Conservation (phyloP, 2,888 invertebrate genomes). For the Brenthis ino region DNA sequence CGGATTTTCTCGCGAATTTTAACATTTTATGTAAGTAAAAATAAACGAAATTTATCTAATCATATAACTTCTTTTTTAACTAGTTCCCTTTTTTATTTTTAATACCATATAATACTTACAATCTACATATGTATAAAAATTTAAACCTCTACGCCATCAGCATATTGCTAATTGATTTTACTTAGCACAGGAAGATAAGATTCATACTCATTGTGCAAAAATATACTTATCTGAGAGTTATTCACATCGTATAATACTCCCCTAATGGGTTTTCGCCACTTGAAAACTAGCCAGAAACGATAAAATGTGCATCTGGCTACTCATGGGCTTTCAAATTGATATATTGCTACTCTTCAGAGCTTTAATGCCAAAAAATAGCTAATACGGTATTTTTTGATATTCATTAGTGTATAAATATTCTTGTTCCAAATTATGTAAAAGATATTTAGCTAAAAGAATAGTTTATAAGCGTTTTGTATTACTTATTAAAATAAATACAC, state of each 20-base stretch:
- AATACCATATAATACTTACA: neutral
- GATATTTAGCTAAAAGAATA: too few relatives aligned
- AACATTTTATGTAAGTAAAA: too few relatives aligned
- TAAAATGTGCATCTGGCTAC: slow-evolving; percentile 76
- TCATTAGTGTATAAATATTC: neutral
- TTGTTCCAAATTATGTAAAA: too few relatives aligned
- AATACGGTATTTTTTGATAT: neutral
- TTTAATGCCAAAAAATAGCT: slow-evolving; percentile 64
- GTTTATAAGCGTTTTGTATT: too few relatives aligned
- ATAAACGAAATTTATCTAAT: too few relatives aligned
- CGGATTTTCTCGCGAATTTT: too few relatives aligned
- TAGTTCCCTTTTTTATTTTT: too few relatives aligned
- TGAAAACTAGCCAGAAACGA: slow-evolving; percentile 79
- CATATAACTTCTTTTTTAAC: too few relatives aligned
- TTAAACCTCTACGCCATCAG: neutral
- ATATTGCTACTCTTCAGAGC: slow-evolving; percentile 70
- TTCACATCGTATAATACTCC: slow-evolving; percentile 66
- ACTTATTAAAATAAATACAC: too few relatives aligned
- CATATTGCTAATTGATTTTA: slow-evolving; percentile 9
- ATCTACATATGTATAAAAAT: neutral
- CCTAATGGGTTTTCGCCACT: slow-evolving; percentile 77
- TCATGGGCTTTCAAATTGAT: slow-evolving; percentile 64
- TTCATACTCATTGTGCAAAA: slow-evolving; percentile 50
- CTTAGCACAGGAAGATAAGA: slow-evolving; percentile 19
- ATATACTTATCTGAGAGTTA: slow-evolving; percentile 60